Percentiles rank a stretch among this genome's conserved stretches.
These are phyloP conservation scores for Lycopodina hypogea DNA, from an alignment of 37 sponge, comb jelly and placozoan species.

Conservation along the genomic window DNA sequence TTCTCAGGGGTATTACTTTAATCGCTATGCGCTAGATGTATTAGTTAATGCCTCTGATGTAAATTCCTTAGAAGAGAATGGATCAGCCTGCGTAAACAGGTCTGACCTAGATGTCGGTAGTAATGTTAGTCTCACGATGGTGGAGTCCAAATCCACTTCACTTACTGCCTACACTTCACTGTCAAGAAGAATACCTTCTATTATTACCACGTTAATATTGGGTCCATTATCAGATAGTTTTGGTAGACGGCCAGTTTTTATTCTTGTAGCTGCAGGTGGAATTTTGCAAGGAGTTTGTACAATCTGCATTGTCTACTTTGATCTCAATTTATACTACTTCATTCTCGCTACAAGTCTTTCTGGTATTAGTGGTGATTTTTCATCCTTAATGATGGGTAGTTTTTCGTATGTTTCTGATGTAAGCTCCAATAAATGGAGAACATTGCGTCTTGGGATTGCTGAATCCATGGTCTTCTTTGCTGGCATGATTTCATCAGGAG, in stretches of 20 bases:
- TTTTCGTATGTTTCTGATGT: constrained; percentile 56
- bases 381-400: constrained; percentile 28
- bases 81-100: constrained; percentile 17
- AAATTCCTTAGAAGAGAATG: not conserved
- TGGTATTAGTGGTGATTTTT: constrained; percentile 36
- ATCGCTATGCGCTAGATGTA: constrained; percentile 10
- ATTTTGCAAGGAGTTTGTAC: not conserved
- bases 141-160: constrained; percentile 14
- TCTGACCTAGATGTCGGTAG: not conserved
- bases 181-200: not conserved
- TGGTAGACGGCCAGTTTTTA: constrained; percentile 43
- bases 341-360: constrained; percentile 14
- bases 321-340: constrained; percentile 30
- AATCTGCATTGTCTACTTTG: constrained; percentile 22
- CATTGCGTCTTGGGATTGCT: constrained; percentile 48
- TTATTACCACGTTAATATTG: constrained; percentile 33
- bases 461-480: constrained; percentile 23
- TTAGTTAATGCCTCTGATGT: not conserved
- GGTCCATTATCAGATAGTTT: constrained; percentile 51
- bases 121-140: not conserved
- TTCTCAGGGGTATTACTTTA: constrained; percentile 51
- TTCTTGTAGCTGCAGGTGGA: constrained; percentile 9
- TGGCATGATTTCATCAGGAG: constrained; percentile 8
- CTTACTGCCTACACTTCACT: constrained; percentile 9
- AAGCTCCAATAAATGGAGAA: constrained; percentile 47